Evolutionary conservation across 2,888 invertebrate species (phyloP).

Genomic region (Sphaerophoria taeniata): DNA sequence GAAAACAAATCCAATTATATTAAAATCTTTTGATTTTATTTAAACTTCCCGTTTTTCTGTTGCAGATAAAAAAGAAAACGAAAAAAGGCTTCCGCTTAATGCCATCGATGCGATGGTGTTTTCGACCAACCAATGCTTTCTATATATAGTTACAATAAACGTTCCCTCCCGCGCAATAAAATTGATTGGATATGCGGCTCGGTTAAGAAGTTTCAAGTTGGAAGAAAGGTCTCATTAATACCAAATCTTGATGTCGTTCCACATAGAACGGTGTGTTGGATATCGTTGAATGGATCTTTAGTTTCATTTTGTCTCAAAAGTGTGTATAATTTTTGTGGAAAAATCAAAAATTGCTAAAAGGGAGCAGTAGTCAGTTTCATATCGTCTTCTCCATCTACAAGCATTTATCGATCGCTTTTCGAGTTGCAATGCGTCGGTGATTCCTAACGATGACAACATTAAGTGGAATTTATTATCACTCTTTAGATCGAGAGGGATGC

Average conservation of each 20-base stretch:
- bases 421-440: constrained; percentile 69
- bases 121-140: constrained; percentile 61
- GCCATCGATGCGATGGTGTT: constrained; percentile 38
- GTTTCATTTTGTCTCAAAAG: constrained; percentile 29
- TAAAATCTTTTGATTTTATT: constrained; percentile 61
- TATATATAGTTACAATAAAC: constrained; percentile 59
- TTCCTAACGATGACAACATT: constrained; percentile 69
- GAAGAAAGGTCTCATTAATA: constrained; percentile 63
- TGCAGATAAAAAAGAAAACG: constrained; percentile 36
- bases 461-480: constrained; percentile 72
- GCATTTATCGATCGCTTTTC: constrained; percentile 18
- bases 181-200: constrained; percentile 72
- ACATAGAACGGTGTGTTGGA: not conserved
- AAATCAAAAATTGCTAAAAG: constrained; percentile 44
- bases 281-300: constrained; percentile 40
- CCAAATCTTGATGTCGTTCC: constrained; percentile 34
- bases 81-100: constrained; percentile 27
- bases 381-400: constrained; percentile 18
- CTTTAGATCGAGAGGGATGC: constrained; percentile 38
- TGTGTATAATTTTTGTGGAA: no score
- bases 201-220: constrained; percentile 30
- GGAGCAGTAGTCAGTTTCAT: constrained; percentile 16
- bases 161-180: constrained; percentile 71
- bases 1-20: constrained; percentile 69
- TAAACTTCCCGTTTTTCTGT: not conserved